Conservation (phyloP, 2,888 invertebrate genomes). For the Geophilus truncorum region DNA sequence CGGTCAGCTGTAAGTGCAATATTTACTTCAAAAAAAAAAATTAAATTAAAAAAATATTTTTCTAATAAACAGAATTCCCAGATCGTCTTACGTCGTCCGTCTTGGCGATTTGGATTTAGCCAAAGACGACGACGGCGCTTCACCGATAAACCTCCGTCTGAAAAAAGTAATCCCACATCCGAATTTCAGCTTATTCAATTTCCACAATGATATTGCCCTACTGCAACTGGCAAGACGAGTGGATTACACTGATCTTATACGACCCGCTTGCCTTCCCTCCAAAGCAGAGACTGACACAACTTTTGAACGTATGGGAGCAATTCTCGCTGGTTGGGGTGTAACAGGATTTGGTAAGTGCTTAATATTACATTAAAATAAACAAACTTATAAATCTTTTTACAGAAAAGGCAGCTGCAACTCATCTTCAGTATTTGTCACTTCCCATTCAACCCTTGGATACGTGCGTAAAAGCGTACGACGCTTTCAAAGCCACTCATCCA, state of each 20-base stretch:
- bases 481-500: conserved; percentile 50
- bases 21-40: no score
- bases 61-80: conserved; percentile 8
- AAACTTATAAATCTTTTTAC: neutral
- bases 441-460: conserved; percentile 61
- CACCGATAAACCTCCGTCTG: neutral
- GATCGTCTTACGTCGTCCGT: neutral
- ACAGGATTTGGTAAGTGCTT: conserved; percentile 59
- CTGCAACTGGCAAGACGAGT: conserved; percentile 1
- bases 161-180: neutral
- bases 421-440: conserved; percentile 63
- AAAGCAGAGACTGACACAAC: neutral
- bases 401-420: conserved; percentile 10
- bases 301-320: neutral
- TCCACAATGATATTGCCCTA: conserved; percentile 31
- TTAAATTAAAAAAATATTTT: no score
- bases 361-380: neutral
- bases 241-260: neutral
- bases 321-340: conserved; percentile 81
- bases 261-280: neutral
- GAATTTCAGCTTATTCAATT: neutral
- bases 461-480: conserved; percentile 58
- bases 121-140: neutral
- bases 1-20: no score
- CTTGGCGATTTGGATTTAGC: conserved; percentile 29